Base-by-base conservation (phyloP, 1,140 invertebrate species). In the Ceratoteleas bidentatus region DNA sequence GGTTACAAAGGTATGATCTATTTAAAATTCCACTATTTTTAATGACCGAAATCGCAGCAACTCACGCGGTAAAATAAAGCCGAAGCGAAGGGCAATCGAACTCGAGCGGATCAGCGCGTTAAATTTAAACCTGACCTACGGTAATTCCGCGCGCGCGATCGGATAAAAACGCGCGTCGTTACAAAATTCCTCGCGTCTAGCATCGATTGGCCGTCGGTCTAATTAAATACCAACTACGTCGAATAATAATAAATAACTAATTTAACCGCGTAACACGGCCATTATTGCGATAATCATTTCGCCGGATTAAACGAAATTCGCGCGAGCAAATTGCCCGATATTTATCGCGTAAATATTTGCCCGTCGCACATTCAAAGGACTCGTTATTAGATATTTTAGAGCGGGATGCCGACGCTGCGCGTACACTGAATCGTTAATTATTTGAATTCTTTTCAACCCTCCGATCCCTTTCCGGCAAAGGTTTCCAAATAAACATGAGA, bases 401-500 rank as follows among this genome's bases (percentile, higher is more conserved):
- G 14, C 43, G 10, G 43, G 34, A 9, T 9, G n/a, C 34, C 45
- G 54, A 69, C 64, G 38, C 57, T 64, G 32, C 33, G 58, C 65
- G 60, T 58, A 64, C 65, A 57, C 38, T 69, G 74, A 61, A 50
- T 77, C 45, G 57, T 73, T 36, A 57, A 56, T 68, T 73, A 73
- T 61, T 73, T 40, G 58, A 79, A 68, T 73, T 72, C 58, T 65
- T 76, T 47, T 15, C 13, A 33, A 2, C 40, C n/a, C 40, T 43
- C 40, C 24, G 24, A 4, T 43, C 40, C n/a, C 40, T 43, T n/a
- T 49, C 45, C 45, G 24, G 24, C 24, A 24, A 24, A 24, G 14
- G n/a, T 49, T 52, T 45, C 56, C 45, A n/a, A 38, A n/a, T 45
- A 57, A 69, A 52, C n/a, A n/a, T n/a, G n/a, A n/a, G n/a, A n/a